Conservation (phyloP, 2,113 vertebrate species). For the Amphilophus citrinellus region DNA sequence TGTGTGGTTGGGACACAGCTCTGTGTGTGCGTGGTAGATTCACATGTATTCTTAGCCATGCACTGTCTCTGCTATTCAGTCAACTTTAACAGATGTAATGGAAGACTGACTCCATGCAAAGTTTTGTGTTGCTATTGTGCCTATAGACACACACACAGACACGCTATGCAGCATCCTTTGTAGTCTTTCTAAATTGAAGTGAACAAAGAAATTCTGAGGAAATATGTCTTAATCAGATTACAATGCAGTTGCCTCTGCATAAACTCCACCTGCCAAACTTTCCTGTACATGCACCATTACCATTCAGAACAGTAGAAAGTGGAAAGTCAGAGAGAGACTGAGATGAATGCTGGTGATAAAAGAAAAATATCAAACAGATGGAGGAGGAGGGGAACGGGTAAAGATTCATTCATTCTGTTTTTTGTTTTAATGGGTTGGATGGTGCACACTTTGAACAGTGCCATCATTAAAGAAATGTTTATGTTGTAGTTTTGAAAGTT, state of each 20-base stretch:
- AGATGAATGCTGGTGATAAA: background rate
- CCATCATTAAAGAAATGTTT: background rate
- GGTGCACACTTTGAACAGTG: background rate
- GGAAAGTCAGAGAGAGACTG: background rate
- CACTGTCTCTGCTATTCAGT: background rate
- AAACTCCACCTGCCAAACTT: background rate
- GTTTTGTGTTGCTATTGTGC: background rate
- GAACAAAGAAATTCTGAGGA: slow-evolving; percentile 16
- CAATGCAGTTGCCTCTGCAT: background rate
- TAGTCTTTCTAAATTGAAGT: background rate
- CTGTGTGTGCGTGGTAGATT: background rate
- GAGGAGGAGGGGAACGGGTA: background rate
- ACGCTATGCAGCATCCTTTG: background rate
- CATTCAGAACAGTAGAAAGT: background rate
- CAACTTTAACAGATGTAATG: background rate
- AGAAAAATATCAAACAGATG: background rate
- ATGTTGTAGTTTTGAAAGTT: background rate
- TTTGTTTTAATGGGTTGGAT: background rate
- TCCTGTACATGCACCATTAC: slow-evolving; percentile 7
- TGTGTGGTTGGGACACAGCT: background rate
- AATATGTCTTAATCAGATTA: slow-evolving; percentile 21
- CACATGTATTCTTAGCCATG: background rate
- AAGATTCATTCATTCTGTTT: background rate
- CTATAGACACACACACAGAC: background rate
- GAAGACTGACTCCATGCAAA: background rate